Evolutionary conservation across 2,113 vertebrate genomes (phyloP).

Genomic region (Monopterus albus): DNA sequence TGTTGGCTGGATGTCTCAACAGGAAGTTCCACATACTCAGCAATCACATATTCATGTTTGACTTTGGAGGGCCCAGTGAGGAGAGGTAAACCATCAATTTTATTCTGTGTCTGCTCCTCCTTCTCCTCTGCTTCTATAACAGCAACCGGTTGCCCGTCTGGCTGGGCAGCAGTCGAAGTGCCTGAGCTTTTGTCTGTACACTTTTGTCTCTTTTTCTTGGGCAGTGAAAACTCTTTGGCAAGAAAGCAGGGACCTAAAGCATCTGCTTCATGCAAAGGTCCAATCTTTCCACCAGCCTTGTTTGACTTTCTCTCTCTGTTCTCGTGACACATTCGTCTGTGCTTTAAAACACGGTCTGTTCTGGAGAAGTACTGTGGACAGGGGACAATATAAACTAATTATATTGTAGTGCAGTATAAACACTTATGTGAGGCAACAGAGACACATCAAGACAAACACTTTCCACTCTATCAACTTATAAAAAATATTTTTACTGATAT

Average conservation of each 20-base stretch:
- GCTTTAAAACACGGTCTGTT: slow-evolving; percentile 97
- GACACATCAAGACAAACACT: background rate
- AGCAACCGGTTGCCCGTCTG: slow-evolving; percentile 64
- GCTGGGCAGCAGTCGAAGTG: slow-evolving; percentile 37
- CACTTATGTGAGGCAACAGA: no score
- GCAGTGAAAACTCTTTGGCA: slow-evolving; percentile 91
- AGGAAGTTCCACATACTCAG: slow-evolving; percentile 93
- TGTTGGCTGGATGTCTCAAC: slow-evolving; percentile 85
- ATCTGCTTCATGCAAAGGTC: slow-evolving; percentile 85
- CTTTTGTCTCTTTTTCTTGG: slow-evolving; percentile 96
- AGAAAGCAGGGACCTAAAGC: slow-evolving; percentile 83
- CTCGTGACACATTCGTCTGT: slow-evolving; percentile 99
- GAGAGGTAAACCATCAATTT: slow-evolving; percentile 90
- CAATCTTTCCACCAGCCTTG: slow-evolving; percentile 89
- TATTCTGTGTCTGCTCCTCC: slow-evolving; percentile 86
- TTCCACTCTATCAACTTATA: no score
- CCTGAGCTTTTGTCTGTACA: slow-evolving; percentile 85
- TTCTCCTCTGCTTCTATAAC: slow-evolving; percentile 81
- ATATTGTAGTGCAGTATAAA: background rate
- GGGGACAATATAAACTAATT: slow-evolving; percentile 17
- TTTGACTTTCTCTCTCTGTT: slow-evolving; percentile 92
- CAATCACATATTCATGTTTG: slow-evolving; percentile 95
- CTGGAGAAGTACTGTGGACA: slow-evolving; percentile 93
- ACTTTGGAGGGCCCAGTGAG: slow-evolving; percentile 92
- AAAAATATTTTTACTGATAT: background rate